These are phyloP conservation scores for Ramphastos sulfuratus DNA, from an alignment of 2,113 vertebrate species.

Conservation along the genomic window DNA sequence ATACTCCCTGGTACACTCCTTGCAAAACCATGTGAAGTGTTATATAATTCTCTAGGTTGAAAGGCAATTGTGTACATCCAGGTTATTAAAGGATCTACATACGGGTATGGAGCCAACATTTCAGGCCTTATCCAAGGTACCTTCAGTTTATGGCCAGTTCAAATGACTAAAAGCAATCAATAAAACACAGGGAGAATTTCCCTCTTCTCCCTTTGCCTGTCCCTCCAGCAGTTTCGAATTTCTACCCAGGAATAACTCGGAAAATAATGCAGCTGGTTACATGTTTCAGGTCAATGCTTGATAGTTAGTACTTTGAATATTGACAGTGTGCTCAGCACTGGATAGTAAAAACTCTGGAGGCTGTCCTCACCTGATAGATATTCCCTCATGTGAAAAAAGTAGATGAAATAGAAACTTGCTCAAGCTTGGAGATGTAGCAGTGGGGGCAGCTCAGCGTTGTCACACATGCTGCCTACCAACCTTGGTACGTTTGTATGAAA, in stretches of 20 bases:
- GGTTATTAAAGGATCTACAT: slow-evolving; percentile 49
- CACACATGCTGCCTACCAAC: background rate
- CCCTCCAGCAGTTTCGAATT: background rate
- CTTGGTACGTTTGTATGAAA: background rate
- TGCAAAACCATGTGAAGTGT: slow-evolving; percentile 78
- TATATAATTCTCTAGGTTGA: slow-evolving; percentile 78
- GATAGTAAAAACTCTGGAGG: background rate
- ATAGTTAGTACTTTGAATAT: background rate
- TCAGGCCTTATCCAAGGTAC: slow-evolving; percentile 1
- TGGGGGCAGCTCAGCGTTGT: background rate
- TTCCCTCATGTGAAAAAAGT: background rate
- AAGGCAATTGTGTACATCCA: slow-evolving; percentile 71
- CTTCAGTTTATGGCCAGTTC: background rate
- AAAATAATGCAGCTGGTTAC: background rate
- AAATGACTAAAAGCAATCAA: background rate
- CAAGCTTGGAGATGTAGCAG: background rate
- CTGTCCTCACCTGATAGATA: background rate
- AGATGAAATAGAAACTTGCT: background rate
- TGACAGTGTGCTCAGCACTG: background rate
- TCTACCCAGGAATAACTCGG: background rate
- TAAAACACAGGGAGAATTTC: background rate
- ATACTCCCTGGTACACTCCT: slow-evolving; percentile 80
- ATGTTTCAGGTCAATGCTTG: background rate
- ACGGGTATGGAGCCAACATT: background rate
- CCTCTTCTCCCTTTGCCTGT: background rate